These are phyloP conservation scores for Pyxicephalus adspersus DNA, from an alignment of 2,113 vertebrate species.

Conservation along the genomic window DNA sequence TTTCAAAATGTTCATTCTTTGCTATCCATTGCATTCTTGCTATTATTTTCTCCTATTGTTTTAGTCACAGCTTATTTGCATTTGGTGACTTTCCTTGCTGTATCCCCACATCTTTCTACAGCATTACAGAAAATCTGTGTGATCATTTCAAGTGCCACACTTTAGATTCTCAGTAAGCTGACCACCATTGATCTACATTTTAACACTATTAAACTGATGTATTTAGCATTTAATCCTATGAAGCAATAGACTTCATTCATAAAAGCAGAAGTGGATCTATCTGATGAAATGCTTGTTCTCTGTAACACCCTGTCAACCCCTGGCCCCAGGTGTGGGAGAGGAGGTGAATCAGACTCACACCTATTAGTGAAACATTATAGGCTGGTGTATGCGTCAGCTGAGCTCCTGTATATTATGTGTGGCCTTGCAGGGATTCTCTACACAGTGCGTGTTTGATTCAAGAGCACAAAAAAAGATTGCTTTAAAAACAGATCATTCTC, in stretches of 20 bases:
- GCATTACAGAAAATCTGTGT: no score
- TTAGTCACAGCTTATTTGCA: no score
- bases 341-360: not conserved
- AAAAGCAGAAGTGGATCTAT: conserved; percentile 2
- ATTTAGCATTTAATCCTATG: not conserved
- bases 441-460: not conserved
- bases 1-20: no score
- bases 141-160: no score
- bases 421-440: not conserved
- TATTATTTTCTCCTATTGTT: no score
- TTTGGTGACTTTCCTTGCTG: no score
- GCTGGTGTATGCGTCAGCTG: not conserved
- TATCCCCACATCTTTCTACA: no score
- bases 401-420: not conserved
- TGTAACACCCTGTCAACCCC: not conserved
- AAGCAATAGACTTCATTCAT: not conserved
- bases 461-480: not conserved
- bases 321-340: not conserved
- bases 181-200: no score
- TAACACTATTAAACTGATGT: not conserved
- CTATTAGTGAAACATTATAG: not conserved
- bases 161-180: no score
- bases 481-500: not conserved
- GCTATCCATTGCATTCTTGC: no score
- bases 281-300: not conserved